Evolutionary conservation across 2,113 vertebrate species (phyloP).

Genomic region (Cairina moschata): DNA sequence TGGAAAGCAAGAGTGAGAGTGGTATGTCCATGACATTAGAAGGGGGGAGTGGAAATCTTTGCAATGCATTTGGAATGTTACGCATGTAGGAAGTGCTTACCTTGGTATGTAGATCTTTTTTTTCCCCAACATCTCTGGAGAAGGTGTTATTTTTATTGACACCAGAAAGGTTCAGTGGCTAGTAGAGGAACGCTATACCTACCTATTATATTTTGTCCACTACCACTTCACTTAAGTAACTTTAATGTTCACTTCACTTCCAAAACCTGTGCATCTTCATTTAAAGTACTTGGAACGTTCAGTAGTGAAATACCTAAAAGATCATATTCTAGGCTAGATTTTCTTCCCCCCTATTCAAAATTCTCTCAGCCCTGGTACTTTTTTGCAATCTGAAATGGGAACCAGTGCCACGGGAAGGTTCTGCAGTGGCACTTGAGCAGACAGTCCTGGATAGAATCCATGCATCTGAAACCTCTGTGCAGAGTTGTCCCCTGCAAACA

Average conservation of each 20-base stretch:
- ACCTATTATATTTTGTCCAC: neutral
- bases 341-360: neutral
- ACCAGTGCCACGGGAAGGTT: neutral
- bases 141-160: neutral
- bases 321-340: neutral
- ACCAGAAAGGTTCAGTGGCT: neutral
- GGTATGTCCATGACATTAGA: neutral
- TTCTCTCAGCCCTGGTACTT: neutral
- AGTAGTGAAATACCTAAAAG: neutral
- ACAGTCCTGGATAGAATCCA: neutral
- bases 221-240: neutral
- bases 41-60: neutral
- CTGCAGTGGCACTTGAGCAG: neutral
- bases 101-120: neutral
- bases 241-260: no score
- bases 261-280: neutral
- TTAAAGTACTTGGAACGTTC: neutral
- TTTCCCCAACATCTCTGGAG: neutral
- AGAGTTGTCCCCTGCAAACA: no score
- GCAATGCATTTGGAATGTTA: neutral
- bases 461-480: neutral
- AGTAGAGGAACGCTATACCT: accelerated
- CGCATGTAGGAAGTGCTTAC: neutral
- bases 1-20: neutral
- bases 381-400: neutral